Percentiles rank a stretch among this genome's conserved stretches.
Conservation (phyloP, 1,140 invertebrate species). For the Penaeus chinensis region DNA sequence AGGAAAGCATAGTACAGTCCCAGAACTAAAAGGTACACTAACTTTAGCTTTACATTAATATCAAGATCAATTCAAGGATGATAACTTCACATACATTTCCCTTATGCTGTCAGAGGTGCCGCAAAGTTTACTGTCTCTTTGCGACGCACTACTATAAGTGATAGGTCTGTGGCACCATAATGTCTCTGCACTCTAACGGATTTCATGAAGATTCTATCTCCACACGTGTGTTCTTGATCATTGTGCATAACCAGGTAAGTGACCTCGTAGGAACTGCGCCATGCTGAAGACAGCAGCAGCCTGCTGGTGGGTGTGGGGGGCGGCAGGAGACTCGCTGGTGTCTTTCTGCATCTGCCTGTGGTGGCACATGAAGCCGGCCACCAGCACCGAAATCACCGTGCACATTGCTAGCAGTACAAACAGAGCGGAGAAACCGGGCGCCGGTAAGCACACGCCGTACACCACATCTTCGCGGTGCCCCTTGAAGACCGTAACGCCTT, state of each 20-base stretch:
- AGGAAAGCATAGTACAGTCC: too few species aligned
- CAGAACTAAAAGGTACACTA: too few species aligned
- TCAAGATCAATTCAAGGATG: too few species aligned
- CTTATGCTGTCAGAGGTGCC: too few species aligned
- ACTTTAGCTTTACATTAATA: too few species aligned
- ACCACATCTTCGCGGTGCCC: constrained; percentile 83
- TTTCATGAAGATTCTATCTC: too few species aligned
- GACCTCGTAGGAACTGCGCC: constrained; percentile 61
- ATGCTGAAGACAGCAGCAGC: constrained; percentile 54
- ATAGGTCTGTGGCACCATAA: too few species aligned
- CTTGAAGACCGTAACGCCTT: constrained; percentile 78
- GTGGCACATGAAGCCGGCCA: constrained; percentile 67
- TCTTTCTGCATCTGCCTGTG: constrained; percentile 65
- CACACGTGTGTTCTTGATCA: constrained; percentile 6
- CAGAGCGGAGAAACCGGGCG: constrained; percentile 86
- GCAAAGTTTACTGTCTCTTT: too few species aligned
- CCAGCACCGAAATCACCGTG: constrained; percentile 76
- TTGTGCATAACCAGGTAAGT: constrained; percentile 48
- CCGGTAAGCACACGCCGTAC: constrained; percentile 90
- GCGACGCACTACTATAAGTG: too few species aligned
- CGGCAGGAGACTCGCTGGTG: constrained; percentile 61
- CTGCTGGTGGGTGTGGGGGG: constrained; percentile 51
- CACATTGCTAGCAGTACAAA: constrained; percentile 88
- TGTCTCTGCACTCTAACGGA: too few species aligned
- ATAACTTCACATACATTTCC: too few species aligned